Conservation (phyloP, 2,113 vertebrate genomes). For the Platysteira castanea region DNA sequence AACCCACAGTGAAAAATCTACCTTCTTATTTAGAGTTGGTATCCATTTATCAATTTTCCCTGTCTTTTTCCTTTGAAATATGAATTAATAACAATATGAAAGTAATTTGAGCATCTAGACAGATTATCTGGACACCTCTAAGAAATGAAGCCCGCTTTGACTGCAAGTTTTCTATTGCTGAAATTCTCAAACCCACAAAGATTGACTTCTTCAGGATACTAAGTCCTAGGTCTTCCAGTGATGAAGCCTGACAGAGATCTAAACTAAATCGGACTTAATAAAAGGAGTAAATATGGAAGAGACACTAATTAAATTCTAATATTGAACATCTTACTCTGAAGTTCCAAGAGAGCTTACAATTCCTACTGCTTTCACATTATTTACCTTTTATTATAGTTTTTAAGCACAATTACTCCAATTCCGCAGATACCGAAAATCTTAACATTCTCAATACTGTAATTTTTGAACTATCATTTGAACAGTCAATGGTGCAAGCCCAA, state of each 20-base stretch:
- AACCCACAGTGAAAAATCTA: constrained; percentile 49
- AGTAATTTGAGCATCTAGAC: background rate
- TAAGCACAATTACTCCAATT: background rate
- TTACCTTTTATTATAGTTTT: background rate
- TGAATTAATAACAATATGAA: background rate
- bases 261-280: background rate
- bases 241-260: background rate
- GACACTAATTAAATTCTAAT: background rate
- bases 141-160: background rate
- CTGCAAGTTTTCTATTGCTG: background rate
- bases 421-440: background rate
- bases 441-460: background rate
- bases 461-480: background rate
- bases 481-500: background rate
- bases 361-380: background rate
- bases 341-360: background rate
- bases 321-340: background rate
- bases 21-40: constrained; percentile 51
- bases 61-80: background rate
- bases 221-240: background rate
- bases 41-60: constrained; percentile 8
- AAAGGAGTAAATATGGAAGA: background rate
- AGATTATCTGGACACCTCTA: background rate
- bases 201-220: background rate
- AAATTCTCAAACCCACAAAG: background rate